A percentile compares a stretch with the other conserved stretches of the same genome.
Evolutionary conservation across 2,888 invertebrate species (phyloP).

Genomic region (Tortrix viridana): DNA sequence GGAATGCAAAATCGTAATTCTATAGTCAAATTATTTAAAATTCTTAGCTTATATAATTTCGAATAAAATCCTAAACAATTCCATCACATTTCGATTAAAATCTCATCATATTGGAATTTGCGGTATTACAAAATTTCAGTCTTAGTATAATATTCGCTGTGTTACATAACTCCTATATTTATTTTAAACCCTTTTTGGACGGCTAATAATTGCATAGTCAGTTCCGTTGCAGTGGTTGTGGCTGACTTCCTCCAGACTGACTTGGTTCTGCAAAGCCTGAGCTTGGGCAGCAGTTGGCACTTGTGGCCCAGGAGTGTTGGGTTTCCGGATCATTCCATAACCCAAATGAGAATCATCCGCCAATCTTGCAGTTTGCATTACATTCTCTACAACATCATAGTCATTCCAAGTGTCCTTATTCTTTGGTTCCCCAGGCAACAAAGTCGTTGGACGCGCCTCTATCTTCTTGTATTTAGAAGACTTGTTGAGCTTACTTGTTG

Average conservation of each 20-base stretch:
- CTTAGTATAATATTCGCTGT: slow-evolving; percentile 38
- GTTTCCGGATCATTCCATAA: slow-evolving; percentile 90
- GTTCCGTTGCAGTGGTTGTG: slow-evolving; percentile 90
- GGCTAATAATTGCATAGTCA: slow-evolving; percentile 93
- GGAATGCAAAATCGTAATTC: slow-evolving; percentile 33
- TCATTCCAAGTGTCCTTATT: slow-evolving; percentile 86
- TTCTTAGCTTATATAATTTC: neutral
- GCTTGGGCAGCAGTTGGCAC: slow-evolving; percentile 80
- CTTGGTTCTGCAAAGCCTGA: slow-evolving; percentile 73
- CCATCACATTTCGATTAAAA: slow-evolving; percentile 14
- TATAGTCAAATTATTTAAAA: neutral
- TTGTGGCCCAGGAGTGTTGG: slow-evolving; percentile 82
- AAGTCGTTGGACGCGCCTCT: slow-evolving; percentile 83
- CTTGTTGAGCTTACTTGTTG: slow-evolving; percentile 87
- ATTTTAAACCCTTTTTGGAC: slow-evolving; percentile 91
- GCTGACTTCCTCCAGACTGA: slow-evolving; percentile 81
- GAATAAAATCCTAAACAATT: neutral
- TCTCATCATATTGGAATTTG: slow-evolving; percentile 25
- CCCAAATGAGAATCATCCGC: slow-evolving; percentile 93
- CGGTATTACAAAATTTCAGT: slow-evolving; percentile 31
- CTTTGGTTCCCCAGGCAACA: slow-evolving; percentile 74
- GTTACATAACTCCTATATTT: slow-evolving; percentile 26
- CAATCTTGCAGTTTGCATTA: slow-evolving; percentile 87
- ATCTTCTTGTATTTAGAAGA: slow-evolving; percentile 89
- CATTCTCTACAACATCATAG: slow-evolving; percentile 90